Evolutionary conservation across 2,888 invertebrate species (phyloP).

Genomic region (Dexiosoma caninum): DNA sequence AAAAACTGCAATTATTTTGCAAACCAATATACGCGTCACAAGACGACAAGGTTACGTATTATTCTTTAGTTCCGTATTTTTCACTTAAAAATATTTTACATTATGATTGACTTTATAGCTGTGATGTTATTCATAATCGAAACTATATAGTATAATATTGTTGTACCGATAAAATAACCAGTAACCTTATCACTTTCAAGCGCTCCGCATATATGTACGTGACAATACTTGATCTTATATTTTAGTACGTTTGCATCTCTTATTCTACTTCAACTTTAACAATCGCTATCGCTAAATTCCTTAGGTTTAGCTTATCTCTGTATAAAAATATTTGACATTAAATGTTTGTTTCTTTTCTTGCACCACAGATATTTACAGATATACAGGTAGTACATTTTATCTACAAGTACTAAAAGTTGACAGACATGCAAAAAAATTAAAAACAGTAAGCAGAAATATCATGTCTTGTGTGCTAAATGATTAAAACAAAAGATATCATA

Average conservation of each 20-base stretch:
- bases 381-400: conserved; percentile 2
- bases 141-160: no score
- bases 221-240: conserved; percentile 8
- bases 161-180: no score
- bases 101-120: no score
- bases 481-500: conserved; percentile 7
- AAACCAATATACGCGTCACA: no score
- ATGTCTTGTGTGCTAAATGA: conserved; percentile 21
- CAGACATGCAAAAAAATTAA: conserved; percentile 13
- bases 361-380: neutral
- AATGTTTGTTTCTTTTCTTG: conserved; percentile 26
- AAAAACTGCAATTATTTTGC: no score
- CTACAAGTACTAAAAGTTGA: conserved; percentile 1
- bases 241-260: neutral
- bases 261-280: conserved; percentile 1
- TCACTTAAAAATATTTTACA: no score
- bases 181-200: neutral
- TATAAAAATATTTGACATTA: conserved; percentile 38
- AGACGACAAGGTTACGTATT: neutral
- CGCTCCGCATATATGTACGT: conserved; percentile 24
- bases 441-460: conserved; percentile 20
- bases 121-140: no score
- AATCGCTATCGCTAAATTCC: conserved; percentile 43
- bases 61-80: no score
- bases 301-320: conserved; percentile 25